Evolutionary conservation across 2,888 invertebrate genomes (phyloP), one percentile per base, ranked within the genome.

Genomic region (Agonum fuliginosum): DNA sequence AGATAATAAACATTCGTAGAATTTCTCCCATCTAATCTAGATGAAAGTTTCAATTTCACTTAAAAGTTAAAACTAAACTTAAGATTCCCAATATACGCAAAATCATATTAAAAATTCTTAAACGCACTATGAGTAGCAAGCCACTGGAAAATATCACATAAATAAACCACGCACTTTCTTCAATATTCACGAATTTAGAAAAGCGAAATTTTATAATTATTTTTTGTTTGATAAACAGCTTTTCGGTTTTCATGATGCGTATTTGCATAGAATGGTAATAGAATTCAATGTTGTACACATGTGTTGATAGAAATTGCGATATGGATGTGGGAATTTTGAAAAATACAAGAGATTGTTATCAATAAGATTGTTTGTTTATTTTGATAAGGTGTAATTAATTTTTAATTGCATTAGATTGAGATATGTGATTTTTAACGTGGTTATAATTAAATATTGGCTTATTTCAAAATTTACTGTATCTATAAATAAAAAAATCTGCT

Each of bases 1-100:
- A n/a, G n/a, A n/a, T n/a, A n/a, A n/a, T n/a, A n/a, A n/a, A n/a
- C n/a, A n/a, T n/a, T n/a, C n/a, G n/a, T n/a, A n/a, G n/a, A n/a
- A n/a, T n/a, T n/a, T n/a, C n/a, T n/a, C n/a, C n/a, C 43, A 43
- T 43, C 43, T 43, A n/a, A n/a, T n/a, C n/a, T n/a, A n/a, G 43
- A 43, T 43, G 43, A 43, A 43, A 43, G 43, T 43, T 14, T n/a
- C n/a, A 4, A n/a, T 43, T 43, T 43, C 43, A 43, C 43, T 43
- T 43, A 43, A 43, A 43, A 43, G n/a, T n/a, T 43, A 43, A 43
- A 43, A 14, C 43, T 43, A 43, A 43, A 43, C 3, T 14, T 12
- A 12, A 8, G 43, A 43, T 43, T n/a, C 12, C 17, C 43, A 12
- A 43, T 43, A 12, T 14, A 37, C 37, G n/a, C 8, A 5, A 14